Conservation (phyloP, 2,797 vertebrate species). For the Sus cebifrons region DNA sequence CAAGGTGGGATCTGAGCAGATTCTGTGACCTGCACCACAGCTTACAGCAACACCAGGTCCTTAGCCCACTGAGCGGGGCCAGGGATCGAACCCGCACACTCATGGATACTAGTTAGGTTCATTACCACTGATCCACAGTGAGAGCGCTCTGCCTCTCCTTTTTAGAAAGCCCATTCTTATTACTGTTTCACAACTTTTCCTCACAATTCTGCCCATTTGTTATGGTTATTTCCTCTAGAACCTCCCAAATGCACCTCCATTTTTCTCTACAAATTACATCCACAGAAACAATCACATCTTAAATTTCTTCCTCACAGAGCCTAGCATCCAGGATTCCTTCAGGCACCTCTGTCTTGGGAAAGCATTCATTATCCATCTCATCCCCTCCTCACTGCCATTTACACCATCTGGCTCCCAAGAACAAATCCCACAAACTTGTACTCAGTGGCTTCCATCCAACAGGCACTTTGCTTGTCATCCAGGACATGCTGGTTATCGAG, state of each 20-base stretch:
- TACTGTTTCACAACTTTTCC: neutral
- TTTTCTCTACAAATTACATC: conserved; percentile 30
- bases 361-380: neutral
- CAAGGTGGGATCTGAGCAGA: no score
- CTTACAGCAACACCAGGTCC: no score
- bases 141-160: neutral
- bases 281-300: neutral
- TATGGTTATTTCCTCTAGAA: conserved; percentile 10
- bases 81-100: no score
- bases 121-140: no score
- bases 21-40: no score
- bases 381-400: neutral
- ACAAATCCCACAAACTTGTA: neutral
- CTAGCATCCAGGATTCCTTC: neutral
- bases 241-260: neutral
- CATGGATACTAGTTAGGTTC: no score
- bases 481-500: neutral
- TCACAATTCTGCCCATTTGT: neutral
- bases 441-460: neutral
- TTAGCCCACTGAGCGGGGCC: no score
- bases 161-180: neutral
- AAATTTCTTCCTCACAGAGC: neutral
- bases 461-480: neutral
- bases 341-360: neutral
- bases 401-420: neutral